These are phyloP conservation scores for Neostethus bicornis DNA, from an alignment of 2,797 vertebrate genomes.

Conservation along the genomic window DNA sequence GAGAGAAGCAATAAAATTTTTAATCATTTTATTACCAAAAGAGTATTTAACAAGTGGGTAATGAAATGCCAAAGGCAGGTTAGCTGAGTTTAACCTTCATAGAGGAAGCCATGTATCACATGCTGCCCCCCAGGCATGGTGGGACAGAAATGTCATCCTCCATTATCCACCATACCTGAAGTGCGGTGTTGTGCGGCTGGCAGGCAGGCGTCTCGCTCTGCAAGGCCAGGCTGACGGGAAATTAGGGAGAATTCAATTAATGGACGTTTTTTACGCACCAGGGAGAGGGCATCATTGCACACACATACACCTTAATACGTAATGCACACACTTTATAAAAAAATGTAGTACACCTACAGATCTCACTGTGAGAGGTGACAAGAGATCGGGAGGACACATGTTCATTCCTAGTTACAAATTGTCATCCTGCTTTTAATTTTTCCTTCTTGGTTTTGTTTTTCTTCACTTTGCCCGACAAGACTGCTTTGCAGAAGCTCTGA, in stretches of 20 bases:
- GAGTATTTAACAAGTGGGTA: constrained; percentile 99
- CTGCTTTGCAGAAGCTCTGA: constrained; percentile 38
- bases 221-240: constrained; percentile 85
- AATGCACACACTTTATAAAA: constrained; percentile 43
- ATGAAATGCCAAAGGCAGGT: constrained; percentile 99
- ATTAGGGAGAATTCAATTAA: constrained; percentile 99
- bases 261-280: constrained; percentile 95
- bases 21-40: constrained; percentile 99
- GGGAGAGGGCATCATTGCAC: constrained; percentile 84
- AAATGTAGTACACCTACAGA: constrained; percentile 54
- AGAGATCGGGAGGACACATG: constrained; percentile 44
- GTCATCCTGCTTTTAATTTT: constrained; percentile 29
- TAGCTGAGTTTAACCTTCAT: constrained; percentile 99
- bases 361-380: constrained; percentile 76
- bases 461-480: constrained; percentile 6
- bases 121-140: constrained; percentile 95
- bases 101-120: constrained; percentile 99
- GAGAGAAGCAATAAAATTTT: constrained; percentile 98
- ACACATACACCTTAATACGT: constrained; percentile 31
- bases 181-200: constrained; percentile 85
- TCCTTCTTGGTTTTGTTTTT: constrained; percentile 30
- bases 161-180: constrained; percentile 95
- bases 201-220: constrained; percentile 74
- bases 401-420: constrained; percentile 26
- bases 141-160: constrained; percentile 98